A percentile compares a stretch with the other conserved stretches of the same genome.
phyloP scores from a whole-genome alignment of 1,140 invertebrate genomes.

The Drosophila triauraria region DNA sequence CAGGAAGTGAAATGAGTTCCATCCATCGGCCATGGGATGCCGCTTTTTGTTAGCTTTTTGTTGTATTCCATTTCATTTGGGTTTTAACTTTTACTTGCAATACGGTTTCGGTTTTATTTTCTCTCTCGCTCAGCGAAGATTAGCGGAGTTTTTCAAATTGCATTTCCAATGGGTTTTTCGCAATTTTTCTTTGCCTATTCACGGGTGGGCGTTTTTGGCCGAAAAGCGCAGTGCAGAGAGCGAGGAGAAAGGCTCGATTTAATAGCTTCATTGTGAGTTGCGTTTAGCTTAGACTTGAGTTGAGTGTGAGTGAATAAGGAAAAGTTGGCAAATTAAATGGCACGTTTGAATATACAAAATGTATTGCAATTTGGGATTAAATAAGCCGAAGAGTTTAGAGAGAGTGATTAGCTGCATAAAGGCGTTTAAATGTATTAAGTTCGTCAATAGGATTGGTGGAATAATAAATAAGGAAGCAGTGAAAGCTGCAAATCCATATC shows the following conservation, averaged over 20 bases:
- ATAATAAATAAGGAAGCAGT: background rate
- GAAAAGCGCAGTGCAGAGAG: slow-evolving; percentile 17
- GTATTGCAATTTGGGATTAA: slow-evolving; percentile 24
- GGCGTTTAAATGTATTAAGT: background rate
- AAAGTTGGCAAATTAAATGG: slow-evolving; percentile 43
- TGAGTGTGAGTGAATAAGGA: slow-evolving; percentile 23
- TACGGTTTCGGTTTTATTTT: slow-evolving; percentile 31
- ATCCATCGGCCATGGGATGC: slow-evolving; percentile 34
- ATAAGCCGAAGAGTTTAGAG: slow-evolving; percentile 14
- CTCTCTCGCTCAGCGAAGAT: slow-evolving; percentile 7
- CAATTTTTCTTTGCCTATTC: slow-evolving; percentile 18
- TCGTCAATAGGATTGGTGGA: too few species aligned
- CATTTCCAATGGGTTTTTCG: slow-evolving; percentile 40
- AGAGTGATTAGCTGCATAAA: slow-evolving; percentile 1
- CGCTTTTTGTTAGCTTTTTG: slow-evolving; percentile 22
- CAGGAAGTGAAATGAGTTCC: slow-evolving; percentile 66
- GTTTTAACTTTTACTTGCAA: slow-evolving; percentile 63
- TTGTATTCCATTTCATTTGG: slow-evolving; percentile 44
- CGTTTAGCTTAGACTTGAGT: slow-evolving; percentile 3
- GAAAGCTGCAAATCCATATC: background rate
- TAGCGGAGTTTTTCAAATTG: slow-evolving; percentile 36
- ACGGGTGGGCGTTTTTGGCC: slow-evolving; percentile 44
- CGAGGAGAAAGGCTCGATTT: slow-evolving; percentile 43
- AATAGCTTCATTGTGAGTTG: slow-evolving; percentile 43
- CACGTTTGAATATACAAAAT: slow-evolving; percentile 28